Percentiles rank a stretch among this genome's conserved stretches.
Evolutionary conservation across 2,888 invertebrate species (phyloP).

Genomic region (Belgica antarctica): DNA sequence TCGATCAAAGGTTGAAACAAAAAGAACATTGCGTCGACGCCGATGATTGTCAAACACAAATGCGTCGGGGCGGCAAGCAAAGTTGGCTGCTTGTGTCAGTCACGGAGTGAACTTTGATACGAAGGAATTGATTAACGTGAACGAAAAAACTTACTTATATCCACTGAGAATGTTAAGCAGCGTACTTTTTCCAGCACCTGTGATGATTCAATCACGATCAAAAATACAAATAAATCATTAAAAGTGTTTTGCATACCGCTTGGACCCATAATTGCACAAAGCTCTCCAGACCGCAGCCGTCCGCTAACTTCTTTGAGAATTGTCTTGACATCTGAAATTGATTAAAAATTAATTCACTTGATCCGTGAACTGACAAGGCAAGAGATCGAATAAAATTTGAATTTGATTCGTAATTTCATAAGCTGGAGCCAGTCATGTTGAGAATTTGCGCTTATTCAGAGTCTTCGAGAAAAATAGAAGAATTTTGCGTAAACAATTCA

Average conservation of each 20-base stretch:
- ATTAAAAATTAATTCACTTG: conserved; percentile 29
- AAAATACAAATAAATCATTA: not conserved
- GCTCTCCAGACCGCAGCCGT: conserved; percentile 79
- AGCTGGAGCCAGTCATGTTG: too few species aligned
- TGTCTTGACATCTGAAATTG: conserved; percentile 72
- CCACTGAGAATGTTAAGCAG: conserved; percentile 92
- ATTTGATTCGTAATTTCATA: too few species aligned
- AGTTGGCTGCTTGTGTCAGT: not conserved
- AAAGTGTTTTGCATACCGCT: not conserved
- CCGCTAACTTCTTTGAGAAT: conserved; percentile 90
- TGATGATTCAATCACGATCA: conserved; percentile 55
- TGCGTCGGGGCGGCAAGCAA: too few species aligned
- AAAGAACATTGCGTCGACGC: too few species aligned
- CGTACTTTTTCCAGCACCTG: conserved; percentile 91
- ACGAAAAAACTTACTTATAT: conserved; percentile 73
- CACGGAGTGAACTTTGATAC: conserved; percentile 3
- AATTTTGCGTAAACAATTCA: too few species aligned
- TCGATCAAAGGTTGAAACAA: too few species aligned
- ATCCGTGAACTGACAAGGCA: too few species aligned
- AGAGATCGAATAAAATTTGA: too few species aligned
- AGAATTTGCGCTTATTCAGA: too few species aligned
- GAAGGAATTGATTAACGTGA: not conserved
- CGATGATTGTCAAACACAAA: too few species aligned
- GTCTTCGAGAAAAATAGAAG: too few species aligned
- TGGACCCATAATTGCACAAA: conserved; percentile 97